These are phyloP conservation scores for Solea solea DNA, from an alignment of 2,113 vertebrate genomes.

Conservation along the genomic window DNA sequence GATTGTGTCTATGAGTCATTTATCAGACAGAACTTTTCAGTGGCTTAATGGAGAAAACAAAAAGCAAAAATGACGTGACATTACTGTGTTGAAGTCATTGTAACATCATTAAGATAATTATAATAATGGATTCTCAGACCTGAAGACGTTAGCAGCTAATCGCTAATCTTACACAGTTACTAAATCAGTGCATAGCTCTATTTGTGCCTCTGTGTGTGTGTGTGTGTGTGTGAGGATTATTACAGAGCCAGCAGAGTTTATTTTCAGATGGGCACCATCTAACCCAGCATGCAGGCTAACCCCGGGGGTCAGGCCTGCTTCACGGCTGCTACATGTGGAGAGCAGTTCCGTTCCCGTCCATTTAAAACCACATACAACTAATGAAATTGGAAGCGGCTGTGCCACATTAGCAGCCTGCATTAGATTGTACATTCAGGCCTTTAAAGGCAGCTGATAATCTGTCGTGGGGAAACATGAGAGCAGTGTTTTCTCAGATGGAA, in stretches of 20 bases:
- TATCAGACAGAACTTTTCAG: no score
- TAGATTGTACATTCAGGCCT: not conserved
- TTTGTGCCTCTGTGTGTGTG: constrained; percentile 22
- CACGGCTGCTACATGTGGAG: not conserved
- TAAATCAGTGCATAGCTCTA: constrained; percentile 25
- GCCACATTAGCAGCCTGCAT: not conserved
- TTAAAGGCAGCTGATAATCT: no score
- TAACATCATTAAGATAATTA: no score
- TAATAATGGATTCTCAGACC: no score
- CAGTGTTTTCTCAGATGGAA: no score
- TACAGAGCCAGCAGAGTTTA: constrained; percentile 30
- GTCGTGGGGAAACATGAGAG: not conserved
- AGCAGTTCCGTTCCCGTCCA: not conserved
- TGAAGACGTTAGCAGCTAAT: no score
- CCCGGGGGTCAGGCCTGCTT: constrained; percentile 7
- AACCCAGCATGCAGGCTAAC: not conserved
- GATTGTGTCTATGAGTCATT: no score
- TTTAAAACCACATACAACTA: no score
- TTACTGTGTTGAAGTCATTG: no score
- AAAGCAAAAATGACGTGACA: no score
- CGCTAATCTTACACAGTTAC: constrained; percentile 15
- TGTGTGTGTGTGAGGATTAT: constrained; percentile 42
- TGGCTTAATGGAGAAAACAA: no score
- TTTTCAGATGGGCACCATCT: constrained; percentile 44
- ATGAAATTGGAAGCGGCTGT: not conserved